phyloP scores from a whole-genome alignment of 2,888 invertebrate species.

The Lordiphosa andalusiaca region DNA sequence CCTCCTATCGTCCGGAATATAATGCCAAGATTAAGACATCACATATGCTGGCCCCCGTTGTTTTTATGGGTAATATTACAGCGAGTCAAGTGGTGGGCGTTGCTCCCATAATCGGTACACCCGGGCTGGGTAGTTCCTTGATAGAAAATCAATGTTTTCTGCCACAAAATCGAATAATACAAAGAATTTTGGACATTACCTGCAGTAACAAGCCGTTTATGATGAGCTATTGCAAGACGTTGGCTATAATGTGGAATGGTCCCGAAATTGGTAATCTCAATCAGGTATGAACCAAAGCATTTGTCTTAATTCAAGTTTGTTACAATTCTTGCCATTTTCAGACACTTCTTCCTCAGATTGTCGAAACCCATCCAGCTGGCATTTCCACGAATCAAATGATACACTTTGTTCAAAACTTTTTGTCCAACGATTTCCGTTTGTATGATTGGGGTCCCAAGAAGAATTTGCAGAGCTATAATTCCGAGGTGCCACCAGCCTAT shows the following conservation, averaged over 20 bases:
- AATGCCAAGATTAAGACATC: conserved; percentile 81
- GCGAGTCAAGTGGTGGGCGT: conserved; percentile 80
- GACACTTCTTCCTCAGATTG: conserved; percentile 65
- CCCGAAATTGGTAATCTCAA: conserved; percentile 59
- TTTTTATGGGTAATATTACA: conserved; percentile 83
- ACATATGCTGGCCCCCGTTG: conserved; percentile 84
- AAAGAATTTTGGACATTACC: conserved; percentile 57
- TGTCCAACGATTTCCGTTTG: conserved; percentile 57
- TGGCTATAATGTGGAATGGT: conserved; percentile 67
- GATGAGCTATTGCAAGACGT: conserved; percentile 52
- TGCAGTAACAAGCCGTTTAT: conserved; percentile 61
- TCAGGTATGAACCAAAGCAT: conserved; percentile 36
- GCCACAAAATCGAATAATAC: conserved; percentile 63
- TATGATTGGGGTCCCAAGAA: conserved; percentile 66
- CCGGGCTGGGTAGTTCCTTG: conserved; percentile 48
- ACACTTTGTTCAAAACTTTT: conserved; percentile 65
- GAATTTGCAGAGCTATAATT: conserved; percentile 53
- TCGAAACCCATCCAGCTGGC: conserved; percentile 75
- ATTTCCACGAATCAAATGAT: conserved; percentile 73
- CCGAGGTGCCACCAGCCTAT: conserved; percentile 61
- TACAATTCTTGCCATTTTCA: conserved; percentile 10
- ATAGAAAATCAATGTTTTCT: conserved; percentile 82
- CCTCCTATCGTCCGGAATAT: conserved; percentile 79
- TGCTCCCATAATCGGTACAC: conserved; percentile 71
- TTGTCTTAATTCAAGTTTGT: too few species aligned